A percentile compares a stretch with the other conserved stretches of the same genome.
These are phyloP conservation scores for Galbula dea DNA, from an alignment of 2,113 vertebrate genomes.

Conservation along the genomic window DNA sequence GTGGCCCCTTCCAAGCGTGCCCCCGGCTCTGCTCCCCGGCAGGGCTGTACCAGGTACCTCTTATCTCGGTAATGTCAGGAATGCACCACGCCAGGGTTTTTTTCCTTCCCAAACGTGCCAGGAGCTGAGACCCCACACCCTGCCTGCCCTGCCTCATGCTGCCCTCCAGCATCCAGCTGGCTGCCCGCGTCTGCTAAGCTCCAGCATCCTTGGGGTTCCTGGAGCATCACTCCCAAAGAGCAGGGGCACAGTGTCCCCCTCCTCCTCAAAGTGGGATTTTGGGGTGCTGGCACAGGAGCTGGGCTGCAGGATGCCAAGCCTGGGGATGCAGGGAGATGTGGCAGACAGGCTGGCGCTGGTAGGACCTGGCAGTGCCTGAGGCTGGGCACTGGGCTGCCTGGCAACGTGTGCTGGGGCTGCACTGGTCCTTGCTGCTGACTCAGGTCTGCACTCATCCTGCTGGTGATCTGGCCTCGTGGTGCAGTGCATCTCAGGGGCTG, in stretches of 20 bases:
- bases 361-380: not conserved
- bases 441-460: not conserved
- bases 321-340: rapidly evolving
- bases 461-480: rapidly evolving
- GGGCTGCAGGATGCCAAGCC: not conserved
- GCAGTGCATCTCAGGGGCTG: rapidly evolving
- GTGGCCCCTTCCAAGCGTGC: not conserved
- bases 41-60: conserved; percentile 45
- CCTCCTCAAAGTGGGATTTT: too few relatives aligned
- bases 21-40: not conserved
- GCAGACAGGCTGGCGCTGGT: not conserved
- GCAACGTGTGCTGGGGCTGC: too few relatives aligned
- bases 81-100: conserved; percentile 39
- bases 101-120: not conserved
- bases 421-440: not conserved
- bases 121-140: not conserved
- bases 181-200: rapidly evolving
- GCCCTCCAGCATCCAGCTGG: rapidly evolving
- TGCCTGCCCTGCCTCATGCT: not conserved
- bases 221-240: not conserved
- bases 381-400: not conserved
- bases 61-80: conserved; percentile 70
- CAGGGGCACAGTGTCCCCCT: not conserved
- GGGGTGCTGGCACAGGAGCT: not conserved
- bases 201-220: not conserved